Percentiles rank a stretch among this genome's conserved stretches.
These are phyloP conservation scores for Rhopalosiphum nymphaeae DNA, from an alignment of 2,888 invertebrate genomes.

Conservation along the genomic window DNA sequence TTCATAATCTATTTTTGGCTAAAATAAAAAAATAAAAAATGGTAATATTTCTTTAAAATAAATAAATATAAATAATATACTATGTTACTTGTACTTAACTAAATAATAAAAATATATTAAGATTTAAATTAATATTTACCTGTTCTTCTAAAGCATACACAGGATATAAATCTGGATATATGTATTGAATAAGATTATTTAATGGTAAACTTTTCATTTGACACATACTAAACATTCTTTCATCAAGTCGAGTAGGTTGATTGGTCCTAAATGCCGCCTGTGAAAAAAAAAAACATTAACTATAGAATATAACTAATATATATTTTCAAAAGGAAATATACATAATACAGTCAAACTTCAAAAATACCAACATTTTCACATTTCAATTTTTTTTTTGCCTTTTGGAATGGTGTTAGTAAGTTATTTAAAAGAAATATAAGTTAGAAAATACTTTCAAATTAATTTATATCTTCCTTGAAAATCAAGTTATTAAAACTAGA, in stretches of 20 bases:
- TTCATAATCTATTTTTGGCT: constrained; percentile 69
- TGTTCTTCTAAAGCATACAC: constrained; percentile 80
- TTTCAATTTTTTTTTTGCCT: neutral
- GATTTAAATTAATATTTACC: constrained; percentile 69
- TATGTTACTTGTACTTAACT: neutral
- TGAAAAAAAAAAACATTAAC: neutral
- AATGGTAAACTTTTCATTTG: constrained; percentile 91
- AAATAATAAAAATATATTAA: neutral
- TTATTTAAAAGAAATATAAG: too few species aligned
- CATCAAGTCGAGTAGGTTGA: constrained; percentile 90
- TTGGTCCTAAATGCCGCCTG: constrained; percentile 92
- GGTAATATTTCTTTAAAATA: neutral
- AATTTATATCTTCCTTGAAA: neutral
- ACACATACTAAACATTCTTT: constrained; percentile 93
- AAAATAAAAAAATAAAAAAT: constrained; percentile 63
- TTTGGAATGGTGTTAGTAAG: too few species aligned
- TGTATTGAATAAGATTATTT: constrained; percentile 81
- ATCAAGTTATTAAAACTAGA: neutral
- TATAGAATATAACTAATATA: neutral
- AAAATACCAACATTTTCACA: neutral
- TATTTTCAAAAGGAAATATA: neutral
- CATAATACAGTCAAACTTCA: neutral
- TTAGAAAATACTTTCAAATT: neutral
- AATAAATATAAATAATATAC: constrained; percentile 16
- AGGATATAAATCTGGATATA: constrained; percentile 94